These are phyloP conservation scores for Australoheros facetus DNA, from an alignment of 2,797 vertebrate species.

Conservation along the genomic window DNA sequence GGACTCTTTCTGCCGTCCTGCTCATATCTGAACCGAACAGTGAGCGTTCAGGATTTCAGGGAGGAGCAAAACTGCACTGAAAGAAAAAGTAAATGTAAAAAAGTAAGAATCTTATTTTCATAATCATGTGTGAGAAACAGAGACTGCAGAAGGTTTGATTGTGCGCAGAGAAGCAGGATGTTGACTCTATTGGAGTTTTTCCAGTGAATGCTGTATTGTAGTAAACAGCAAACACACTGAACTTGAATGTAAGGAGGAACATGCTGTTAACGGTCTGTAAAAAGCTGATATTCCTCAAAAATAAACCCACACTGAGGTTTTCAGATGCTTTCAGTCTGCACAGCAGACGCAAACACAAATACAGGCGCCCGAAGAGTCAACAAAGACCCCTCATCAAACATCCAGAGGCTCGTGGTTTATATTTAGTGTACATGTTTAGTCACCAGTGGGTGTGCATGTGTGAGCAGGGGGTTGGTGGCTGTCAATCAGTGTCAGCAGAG, in stretches of 20 bases:
- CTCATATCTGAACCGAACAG: background rate
- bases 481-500: slow-evolving; percentile 61
- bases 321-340: background rate
- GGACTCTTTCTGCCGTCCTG: background rate
- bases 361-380: background rate
- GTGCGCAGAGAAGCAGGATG: background rate
- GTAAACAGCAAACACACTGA: background rate
- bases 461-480: slow-evolving; percentile 39
- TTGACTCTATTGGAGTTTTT: background rate
- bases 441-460: slow-evolving; percentile 27
- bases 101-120: background rate
- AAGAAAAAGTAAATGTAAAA: background rate
- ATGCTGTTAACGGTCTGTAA: background rate
- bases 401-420: slow-evolving; percentile 42
- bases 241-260: background rate
- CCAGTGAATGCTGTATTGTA: background rate
- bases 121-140: background rate
- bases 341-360: background rate
- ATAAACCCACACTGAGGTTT: background rate
- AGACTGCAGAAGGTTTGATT: background rate
- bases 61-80: background rate
- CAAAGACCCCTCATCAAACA: slow-evolving; percentile 22
- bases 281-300: background rate
- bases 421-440: slow-evolving; percentile 52
- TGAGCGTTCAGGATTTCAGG: background rate